Evolutionary conservation across 2,113 vertebrate species (phyloP).

Genomic region (Puntigrus tetrazona): DNA sequence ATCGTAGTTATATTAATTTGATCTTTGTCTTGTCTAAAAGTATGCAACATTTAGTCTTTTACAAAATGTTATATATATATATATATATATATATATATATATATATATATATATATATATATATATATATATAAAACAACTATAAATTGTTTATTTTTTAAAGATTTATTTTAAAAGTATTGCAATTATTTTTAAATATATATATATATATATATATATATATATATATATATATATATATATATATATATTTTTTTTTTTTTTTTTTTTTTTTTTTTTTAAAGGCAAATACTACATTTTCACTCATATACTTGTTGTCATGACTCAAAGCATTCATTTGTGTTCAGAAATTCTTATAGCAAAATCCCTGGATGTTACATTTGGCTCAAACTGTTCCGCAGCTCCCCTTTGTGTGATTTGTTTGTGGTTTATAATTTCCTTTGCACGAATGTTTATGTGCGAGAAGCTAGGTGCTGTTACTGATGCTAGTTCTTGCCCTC

Average conservation of each 20-base stretch:
- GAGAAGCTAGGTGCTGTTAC: not conserved
- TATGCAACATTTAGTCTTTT: not conserved
- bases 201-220: too few relatives aligned
- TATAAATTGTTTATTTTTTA: too few relatives aligned
- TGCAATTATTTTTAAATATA: not conserved
- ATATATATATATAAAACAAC: too few relatives aligned
- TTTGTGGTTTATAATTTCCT: slow-evolving; percentile 31
- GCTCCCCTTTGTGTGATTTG: slow-evolving; percentile 27
- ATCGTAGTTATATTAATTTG: not conserved
- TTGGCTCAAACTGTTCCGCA: not conserved
- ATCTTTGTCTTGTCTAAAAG: not conserved
- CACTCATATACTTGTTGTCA: not conserved
- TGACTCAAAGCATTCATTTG: not conserved
- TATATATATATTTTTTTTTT: too few relatives aligned
- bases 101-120: too few relatives aligned
- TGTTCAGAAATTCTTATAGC: not conserved
- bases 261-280: too few relatives aligned
- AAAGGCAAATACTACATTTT: not conserved
- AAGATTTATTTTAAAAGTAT: not conserved
- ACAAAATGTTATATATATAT: not conserved
- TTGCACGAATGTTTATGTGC: slow-evolving; percentile 30
- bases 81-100: too few relatives aligned
- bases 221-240: too few relatives aligned
- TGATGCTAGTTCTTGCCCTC: slow-evolving; percentile 17
- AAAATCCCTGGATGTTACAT: not conserved